These are phyloP conservation scores for Coranthus polyacanthus DNA, from an alignment of 2,797 vertebrate genomes.

Conservation along the genomic window DNA sequence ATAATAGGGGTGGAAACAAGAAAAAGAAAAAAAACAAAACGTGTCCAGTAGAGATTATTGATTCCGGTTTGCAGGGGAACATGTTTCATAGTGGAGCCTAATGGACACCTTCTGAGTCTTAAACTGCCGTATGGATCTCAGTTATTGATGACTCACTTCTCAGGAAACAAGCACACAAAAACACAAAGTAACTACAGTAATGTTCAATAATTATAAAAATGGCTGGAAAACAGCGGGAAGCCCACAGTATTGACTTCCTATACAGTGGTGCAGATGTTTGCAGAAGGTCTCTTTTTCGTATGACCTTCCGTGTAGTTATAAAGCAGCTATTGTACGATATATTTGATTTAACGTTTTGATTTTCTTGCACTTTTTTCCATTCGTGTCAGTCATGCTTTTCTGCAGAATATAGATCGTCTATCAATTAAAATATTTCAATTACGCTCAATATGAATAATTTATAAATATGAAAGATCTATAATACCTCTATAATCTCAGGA, in stretches of 20 bases:
- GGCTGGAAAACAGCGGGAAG: neutral
- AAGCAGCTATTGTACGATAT: no score
- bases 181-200: conserved; percentile 18
- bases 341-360: no score
- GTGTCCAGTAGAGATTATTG: conserved; percentile 71
- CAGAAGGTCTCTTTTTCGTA: conserved; percentile 1
- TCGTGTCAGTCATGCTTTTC: no score
- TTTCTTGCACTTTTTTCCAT: no score
- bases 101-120: conserved; percentile 55
- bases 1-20: conserved; percentile 50
- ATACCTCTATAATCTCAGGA: neutral
- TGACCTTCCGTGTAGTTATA: no score
- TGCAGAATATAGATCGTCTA: no score
- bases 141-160: conserved; percentile 47
- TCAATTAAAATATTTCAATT: neutral
- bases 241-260: neutral
- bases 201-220: conserved; percentile 41
- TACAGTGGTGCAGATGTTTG: conserved; percentile 4
- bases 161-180: conserved; percentile 36
- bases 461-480: no score
- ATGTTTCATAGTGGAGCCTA: conserved; percentile 66
- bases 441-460: no score
- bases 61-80: conserved; percentile 64
- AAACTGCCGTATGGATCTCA: conserved; percentile 59
- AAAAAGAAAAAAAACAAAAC: conserved; percentile 55